These are phyloP conservation scores for Cranoglanis bouderius DNA, from an alignment of 2,113 vertebrate species.

Conservation along the genomic window DNA sequence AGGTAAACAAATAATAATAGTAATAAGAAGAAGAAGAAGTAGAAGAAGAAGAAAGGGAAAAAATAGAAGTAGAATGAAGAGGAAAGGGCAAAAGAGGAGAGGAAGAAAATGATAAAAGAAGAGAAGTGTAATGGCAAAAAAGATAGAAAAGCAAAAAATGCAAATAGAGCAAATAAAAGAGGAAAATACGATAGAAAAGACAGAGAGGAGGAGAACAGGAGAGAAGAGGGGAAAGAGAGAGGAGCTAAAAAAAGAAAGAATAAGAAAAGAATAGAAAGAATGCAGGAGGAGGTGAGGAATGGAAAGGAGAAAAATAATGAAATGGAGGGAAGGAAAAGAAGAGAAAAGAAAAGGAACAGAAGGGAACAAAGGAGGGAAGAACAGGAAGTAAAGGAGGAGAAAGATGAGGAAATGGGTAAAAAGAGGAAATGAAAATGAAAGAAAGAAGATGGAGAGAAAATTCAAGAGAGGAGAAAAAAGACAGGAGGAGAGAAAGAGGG, in stretches of 20 bases:
- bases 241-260: too few species aligned
- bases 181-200: background rate
- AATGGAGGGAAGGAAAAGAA: background rate
- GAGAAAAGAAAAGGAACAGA: too few species aligned
- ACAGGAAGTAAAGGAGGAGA: background rate
- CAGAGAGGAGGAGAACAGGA: too few species aligned
- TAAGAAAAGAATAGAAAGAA: background rate
- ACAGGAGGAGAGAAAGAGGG: too few species aligned
- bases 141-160: background rate
- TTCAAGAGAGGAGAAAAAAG: background rate
- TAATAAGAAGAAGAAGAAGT: background rate
- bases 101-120: too few species aligned
- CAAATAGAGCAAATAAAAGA: background rate
- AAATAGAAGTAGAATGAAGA: too few species aligned
- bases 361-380: background rate
- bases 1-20: constrained; percentile 70
- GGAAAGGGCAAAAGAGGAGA: too few species aligned
- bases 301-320: background rate
- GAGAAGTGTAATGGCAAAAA: background rate
- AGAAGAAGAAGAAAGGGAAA: background rate
- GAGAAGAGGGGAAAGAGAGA: background rate
- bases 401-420: background rate
- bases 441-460: background rate
- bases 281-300: background rate
- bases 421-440: background rate